A percentile compares a stretch with the other conserved stretches of the same genome.
Evolutionary conservation across 2,888 invertebrate species (phyloP).

Genomic region (Amphipyra tragopoginis): DNA sequence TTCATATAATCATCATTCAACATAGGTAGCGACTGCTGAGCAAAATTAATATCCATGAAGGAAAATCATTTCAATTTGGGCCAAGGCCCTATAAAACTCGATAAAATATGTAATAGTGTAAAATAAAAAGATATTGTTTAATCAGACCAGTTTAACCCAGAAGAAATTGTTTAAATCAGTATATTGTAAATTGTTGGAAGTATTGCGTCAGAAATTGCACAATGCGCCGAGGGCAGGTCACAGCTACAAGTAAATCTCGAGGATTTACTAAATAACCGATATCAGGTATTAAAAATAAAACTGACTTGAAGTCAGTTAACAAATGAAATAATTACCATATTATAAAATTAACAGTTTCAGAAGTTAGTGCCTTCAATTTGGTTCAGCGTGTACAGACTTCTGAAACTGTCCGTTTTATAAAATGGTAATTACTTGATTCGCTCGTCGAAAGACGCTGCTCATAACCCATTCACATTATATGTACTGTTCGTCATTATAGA

Average conservation of each 20-base stretch:
- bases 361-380: no score
- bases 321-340: no score
- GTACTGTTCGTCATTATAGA: no score
- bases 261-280: constrained; percentile 30
- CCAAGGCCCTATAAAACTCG: constrained; percentile 59
- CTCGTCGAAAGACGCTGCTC: no score
- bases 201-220: constrained; percentile 76
- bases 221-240: constrained; percentile 61
- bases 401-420: no score
- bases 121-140: constrained; percentile 44
- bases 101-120: constrained; percentile 55
- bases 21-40: constrained; percentile 31
- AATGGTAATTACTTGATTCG: no score
- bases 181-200: constrained; percentile 55
- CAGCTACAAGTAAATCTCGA: constrained; percentile 44
- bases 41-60: constrained; percentile 54
- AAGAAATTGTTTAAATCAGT: constrained; percentile 44
- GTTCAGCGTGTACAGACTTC: no score
- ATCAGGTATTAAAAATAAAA: constrained; percentile 30
- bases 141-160: constrained; percentile 37
- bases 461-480: no score
- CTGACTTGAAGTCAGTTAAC: no score
- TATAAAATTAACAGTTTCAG: no score
- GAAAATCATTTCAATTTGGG: constrained; percentile 59
- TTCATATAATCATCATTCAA: constrained; percentile 43